A percentile compares a stretch with the other conserved stretches of the same genome.
Evolutionary conservation across 1,140 invertebrate genomes (phyloP).

Genomic region (Laodelphax striatellus): DNA sequence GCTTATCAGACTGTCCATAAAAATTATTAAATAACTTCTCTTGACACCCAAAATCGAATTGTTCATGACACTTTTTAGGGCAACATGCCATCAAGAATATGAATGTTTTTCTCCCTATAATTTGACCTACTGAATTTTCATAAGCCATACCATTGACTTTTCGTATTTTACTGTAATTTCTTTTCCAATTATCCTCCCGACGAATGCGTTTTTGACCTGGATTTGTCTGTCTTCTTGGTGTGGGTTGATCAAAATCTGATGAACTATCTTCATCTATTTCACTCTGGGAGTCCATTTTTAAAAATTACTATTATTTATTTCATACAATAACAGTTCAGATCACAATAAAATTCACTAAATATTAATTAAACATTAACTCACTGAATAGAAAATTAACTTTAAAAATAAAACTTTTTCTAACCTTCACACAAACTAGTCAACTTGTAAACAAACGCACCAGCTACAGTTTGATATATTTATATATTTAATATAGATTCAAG

Average conservation of each 20-base stretch:
- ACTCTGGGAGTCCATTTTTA: too few relatives aligned
- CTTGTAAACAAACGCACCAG: too few relatives aligned
- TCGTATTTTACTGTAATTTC: not conserved
- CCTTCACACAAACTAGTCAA: too few relatives aligned
- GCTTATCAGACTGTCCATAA: not conserved
- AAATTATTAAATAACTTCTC: not conserved
- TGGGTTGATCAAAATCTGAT: not conserved
- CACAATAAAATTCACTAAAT: too few relatives aligned
- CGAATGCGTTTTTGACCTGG: not conserved
- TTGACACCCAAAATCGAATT: not conserved
- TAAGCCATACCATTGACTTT: not conserved
- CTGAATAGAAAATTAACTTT: too few relatives aligned
- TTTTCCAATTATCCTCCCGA: not conserved
- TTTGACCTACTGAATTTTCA: not conserved
- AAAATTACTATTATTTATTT: too few relatives aligned
- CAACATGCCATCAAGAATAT: not conserved
- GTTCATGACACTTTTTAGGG: not conserved
- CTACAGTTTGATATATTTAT: too few relatives aligned
- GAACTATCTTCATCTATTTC: not conserved
- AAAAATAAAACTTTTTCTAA: too few relatives aligned
- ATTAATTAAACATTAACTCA: too few relatives aligned
- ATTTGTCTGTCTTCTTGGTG: not conserved
- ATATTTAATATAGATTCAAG: too few relatives aligned
- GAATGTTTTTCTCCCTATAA: not conserved
- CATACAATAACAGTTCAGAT: too few relatives aligned